Base-by-base conservation (phyloP, 2,797 vertebrate species). In the Novumbra hubbsi region DNA sequence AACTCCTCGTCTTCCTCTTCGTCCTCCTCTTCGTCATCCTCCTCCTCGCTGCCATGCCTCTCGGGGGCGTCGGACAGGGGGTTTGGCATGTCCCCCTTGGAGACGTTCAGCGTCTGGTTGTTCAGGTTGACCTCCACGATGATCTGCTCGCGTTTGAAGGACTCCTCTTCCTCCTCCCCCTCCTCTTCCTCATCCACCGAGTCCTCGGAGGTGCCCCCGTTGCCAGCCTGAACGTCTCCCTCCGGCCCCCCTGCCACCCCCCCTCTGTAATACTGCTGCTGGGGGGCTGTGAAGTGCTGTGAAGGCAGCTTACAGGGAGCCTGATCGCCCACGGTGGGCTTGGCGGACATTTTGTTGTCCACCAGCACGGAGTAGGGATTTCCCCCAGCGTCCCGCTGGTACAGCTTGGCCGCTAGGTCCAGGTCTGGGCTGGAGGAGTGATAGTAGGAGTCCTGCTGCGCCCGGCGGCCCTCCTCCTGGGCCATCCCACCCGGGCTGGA, bases 121-220 rank as follows among this genome's bases (percentile, higher is more conserved):
- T 99, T 99, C 89, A 99, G 93, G 92, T 99, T 99, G 77, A 99
- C 97, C 93, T 99, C 98, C 45, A 99, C 97, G 78, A 99, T 99
- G 88, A 99, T 99, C 93, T 98, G 97, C 85, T 96, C 96, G 77
- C 96, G 95, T 92, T 99, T 99, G 90, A 97, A 99, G 77, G 93
- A 93, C 79, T 94, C 95, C 72, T 94, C 94, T 68, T 95, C 94
- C 74, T 94, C 95, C 64, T 93, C 93, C 7, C 86, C 75, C 0
- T 95, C 95, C 0, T 95, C 90, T 5, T 96, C 94, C 38, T 93
- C 87, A 0, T 80, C 91, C 3, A 92, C 89, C 6, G 52, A 34
- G 30, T 71, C 93, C 1, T 96, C 96, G 41, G 89, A 92, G 79
- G 95, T 87, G 6, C 81, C 87, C 0, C 89, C 80, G 0, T 90